phyloP scores from a whole-genome alignment of 2,113 vertebrate genomes.

The Grammomys surdaster region DNA sequence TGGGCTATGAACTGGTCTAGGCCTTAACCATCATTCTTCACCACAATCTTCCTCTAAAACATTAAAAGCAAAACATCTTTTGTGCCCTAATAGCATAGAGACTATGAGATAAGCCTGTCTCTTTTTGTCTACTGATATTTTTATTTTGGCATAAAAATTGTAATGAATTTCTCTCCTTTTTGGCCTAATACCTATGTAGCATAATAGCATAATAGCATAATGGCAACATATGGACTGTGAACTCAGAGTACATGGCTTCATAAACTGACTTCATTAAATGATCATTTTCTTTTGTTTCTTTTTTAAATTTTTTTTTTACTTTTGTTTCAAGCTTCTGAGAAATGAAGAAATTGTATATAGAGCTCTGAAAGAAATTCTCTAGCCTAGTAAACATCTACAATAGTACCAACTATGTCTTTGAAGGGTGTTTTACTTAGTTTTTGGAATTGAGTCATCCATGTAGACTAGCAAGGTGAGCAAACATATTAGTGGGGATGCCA shows the following conservation, averaged over 20 bases:
- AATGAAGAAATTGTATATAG: background rate
- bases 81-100: constrained; percentile 16
- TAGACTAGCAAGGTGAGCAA: background rate
- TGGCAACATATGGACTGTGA: background rate
- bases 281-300: background rate
- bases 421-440: background rate
- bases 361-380: background rate
- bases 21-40: constrained; percentile 13
- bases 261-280: constrained; percentile 6
- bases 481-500: background rate
- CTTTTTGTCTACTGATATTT: constrained; percentile 23
- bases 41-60: background rate
- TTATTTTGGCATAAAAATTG: constrained; percentile 5
- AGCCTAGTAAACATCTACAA: background rate
- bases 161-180: constrained; percentile 20
- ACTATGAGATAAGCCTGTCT: background rate
- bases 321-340: background rate
- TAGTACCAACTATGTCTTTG: background rate
- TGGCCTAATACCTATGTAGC: background rate
- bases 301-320: background rate
- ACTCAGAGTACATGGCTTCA: background rate
- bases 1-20: constrained; percentile 15
- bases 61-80: constrained; percentile 19
- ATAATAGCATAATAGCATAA: background rate
- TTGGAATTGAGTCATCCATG: background rate